Conservation (phyloP, 2,888 invertebrate species). For the Lasioglossum vierecki region DNA sequence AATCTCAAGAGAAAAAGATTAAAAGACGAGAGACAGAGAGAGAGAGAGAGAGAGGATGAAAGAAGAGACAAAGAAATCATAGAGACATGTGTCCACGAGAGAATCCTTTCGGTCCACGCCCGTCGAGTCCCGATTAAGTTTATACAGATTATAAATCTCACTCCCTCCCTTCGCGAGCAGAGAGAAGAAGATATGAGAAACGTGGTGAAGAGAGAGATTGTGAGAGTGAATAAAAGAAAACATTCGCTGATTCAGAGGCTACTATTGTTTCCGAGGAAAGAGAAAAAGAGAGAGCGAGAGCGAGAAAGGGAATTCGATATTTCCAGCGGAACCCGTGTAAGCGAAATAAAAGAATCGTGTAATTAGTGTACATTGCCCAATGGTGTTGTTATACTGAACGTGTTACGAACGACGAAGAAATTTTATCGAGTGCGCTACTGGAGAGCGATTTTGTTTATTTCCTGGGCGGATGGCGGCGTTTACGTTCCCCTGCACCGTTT, state of each 20-base stretch:
- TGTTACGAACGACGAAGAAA: conserved; percentile 72
- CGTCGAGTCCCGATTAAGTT: conserved; percentile 81
- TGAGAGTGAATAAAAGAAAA: background rate
- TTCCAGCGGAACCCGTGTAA: conserved; percentile 49
- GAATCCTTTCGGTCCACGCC: conserved; percentile 68
- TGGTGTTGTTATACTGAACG: conserved; percentile 69
- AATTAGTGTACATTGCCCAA: conserved; percentile 74
- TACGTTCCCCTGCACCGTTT: conserved; percentile 37
- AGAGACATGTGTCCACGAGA: conserved; percentile 34
- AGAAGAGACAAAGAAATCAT: background rate
- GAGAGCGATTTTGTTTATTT: conserved; percentile 77
- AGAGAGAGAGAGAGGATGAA: background rate
- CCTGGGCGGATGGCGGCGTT: conserved; percentile 58
- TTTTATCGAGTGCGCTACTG: conserved; percentile 78
- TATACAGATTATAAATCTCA: conserved; percentile 79
- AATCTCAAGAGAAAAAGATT: background rate
- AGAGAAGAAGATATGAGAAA: background rate
- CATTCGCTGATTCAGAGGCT: conserved; percentile 2
- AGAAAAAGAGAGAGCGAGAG: background rate
- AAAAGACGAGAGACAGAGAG: background rate
- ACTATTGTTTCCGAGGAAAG: background rate
- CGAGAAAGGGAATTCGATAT: conserved; percentile 27
- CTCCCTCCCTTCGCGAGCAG: conserved; percentile 53
- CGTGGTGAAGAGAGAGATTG: background rate
- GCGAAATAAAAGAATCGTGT: conserved; percentile 50